Percentiles rank a stretch among this genome's conserved stretches.
Conservation (phyloP, 2,113 vertebrate genomes). For the Oreochromis aureus region DNA sequence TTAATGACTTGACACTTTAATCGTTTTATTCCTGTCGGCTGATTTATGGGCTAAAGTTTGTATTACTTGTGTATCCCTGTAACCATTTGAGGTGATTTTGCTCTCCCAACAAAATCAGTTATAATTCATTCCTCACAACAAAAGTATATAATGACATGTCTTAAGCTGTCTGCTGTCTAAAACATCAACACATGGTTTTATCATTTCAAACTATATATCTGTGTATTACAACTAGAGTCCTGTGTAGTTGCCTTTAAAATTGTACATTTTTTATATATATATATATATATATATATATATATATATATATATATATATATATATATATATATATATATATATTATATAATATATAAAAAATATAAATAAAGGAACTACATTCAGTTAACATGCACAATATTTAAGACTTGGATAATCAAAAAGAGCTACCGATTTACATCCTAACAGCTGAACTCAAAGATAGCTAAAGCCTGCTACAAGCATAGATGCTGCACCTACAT, state of each 20-base stretch:
- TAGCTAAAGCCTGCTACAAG: slow-evolving; percentile 33
- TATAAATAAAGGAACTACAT: background rate
- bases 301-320: background rate
- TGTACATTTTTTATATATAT: slow-evolving; percentile 31
- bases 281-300: background rate
- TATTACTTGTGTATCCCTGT: background rate
- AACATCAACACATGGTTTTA: slow-evolving; percentile 12
- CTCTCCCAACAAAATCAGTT: slow-evolving; percentile 26
- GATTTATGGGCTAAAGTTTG: background rate
- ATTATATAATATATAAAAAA: background rate
- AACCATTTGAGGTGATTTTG: slow-evolving; percentile 38
- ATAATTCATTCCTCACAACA: slow-evolving; percentile 47
- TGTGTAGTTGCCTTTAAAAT: slow-evolving; percentile 39
- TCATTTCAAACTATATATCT: slow-evolving; percentile 26
- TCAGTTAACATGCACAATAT: slow-evolving; percentile 33
- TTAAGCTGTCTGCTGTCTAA: background rate
- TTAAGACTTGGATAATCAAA: slow-evolving; percentile 17
- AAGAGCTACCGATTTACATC: slow-evolving; percentile 30
- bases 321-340: slow-evolving; percentile 13
- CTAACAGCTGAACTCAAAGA: slow-evolving; percentile 58
- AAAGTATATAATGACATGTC: background rate
- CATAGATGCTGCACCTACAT: slow-evolving; percentile 13
- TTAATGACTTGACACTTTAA: background rate
- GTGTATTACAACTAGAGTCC: slow-evolving; percentile 46
- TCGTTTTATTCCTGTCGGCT: background rate